Percentiles rank a stretch among this genome's conserved stretches.
Evolutionary conservation across 2,113 vertebrate genomes (phyloP).

Genomic region (Rhinolophus sinicus): DNA sequence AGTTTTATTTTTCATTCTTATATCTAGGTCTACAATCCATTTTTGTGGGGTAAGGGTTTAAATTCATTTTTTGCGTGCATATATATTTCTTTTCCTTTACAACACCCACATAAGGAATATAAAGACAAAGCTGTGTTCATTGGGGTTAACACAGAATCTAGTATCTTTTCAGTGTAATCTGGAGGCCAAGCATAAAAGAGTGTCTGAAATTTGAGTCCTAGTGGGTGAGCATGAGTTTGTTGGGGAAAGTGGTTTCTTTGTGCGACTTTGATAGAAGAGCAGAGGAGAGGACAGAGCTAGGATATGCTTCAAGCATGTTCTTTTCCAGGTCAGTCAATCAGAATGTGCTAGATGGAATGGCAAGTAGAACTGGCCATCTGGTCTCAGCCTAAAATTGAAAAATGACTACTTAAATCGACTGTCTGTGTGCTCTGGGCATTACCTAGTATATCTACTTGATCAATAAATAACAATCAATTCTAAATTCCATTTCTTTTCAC

Average conservation of each 20-base stretch:
- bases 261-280: not conserved
- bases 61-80: not conserved
- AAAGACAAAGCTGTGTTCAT: not conserved
- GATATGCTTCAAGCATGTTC: not conserved
- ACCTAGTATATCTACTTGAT: conserved; percentile 36
- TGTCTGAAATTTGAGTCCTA: not conserved
- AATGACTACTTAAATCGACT: conserved; percentile 55
- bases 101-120: not conserved
- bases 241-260: not conserved
- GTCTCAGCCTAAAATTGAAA: conserved; percentile 65
- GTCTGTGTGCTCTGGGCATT: not conserved
- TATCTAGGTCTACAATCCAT: not conserved
- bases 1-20: not conserved
- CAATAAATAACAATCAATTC: conserved; percentile 52
- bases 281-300: not conserved
- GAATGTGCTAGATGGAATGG: conserved; percentile 25
- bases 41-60: not conserved
- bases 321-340: conserved; percentile 62
- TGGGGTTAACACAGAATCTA: not conserved
- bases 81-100: not conserved
- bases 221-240: not conserved
- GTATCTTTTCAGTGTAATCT: not conserved
- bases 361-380: conserved; percentile 62
- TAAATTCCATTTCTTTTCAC: conserved; percentile 25
- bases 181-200: not conserved